Percentiles rank a stretch among this genome's conserved stretches.
Conservation (phyloP, 2,888 invertebrate genomes). For the Quadriops clusia region DNA sequence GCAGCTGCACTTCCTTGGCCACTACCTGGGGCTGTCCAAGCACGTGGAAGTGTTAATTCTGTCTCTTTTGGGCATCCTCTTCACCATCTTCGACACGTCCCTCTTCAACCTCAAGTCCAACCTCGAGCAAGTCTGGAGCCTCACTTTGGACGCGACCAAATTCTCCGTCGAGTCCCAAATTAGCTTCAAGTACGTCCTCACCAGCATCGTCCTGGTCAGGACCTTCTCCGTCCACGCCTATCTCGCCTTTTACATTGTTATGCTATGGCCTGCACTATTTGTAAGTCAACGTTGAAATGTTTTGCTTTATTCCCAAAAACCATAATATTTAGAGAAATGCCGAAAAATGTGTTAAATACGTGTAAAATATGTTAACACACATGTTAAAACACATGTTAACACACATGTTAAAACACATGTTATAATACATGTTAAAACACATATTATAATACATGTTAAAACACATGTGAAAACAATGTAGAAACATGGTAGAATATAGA, state of each 20-base stretch:
- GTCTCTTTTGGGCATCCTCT: conserved; percentile 40
- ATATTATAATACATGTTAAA: no score
- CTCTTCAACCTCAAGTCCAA: conserved; percentile 44
- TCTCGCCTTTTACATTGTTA: conserved; percentile 43
- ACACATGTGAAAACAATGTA: no score
- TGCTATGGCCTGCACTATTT: conserved; percentile 45
- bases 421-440: no score
- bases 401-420: no score
- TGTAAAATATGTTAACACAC: no score
- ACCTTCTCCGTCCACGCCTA: conserved; percentile 46
- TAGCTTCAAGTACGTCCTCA: conserved; percentile 40
- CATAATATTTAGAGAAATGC: no score
- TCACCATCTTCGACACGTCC: conserved; percentile 44
- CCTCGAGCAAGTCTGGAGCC: conserved; percentile 45
- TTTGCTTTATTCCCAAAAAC: no score
- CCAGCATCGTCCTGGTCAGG: conserved; percentile 41
- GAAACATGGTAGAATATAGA: no score
- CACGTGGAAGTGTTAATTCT: conserved; percentile 43
- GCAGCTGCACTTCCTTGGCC: conserved; percentile 18
- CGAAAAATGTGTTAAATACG: no score
- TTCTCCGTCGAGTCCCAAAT: conserved; percentile 36
- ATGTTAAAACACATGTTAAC: no score
- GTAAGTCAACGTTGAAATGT: no score
- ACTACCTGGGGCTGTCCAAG: conserved; percentile 36
- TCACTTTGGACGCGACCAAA: conserved; percentile 38